phyloP scores from a whole-genome alignment of 2,797 vertebrate species.

The Alcedo quadribrachys region DNA sequence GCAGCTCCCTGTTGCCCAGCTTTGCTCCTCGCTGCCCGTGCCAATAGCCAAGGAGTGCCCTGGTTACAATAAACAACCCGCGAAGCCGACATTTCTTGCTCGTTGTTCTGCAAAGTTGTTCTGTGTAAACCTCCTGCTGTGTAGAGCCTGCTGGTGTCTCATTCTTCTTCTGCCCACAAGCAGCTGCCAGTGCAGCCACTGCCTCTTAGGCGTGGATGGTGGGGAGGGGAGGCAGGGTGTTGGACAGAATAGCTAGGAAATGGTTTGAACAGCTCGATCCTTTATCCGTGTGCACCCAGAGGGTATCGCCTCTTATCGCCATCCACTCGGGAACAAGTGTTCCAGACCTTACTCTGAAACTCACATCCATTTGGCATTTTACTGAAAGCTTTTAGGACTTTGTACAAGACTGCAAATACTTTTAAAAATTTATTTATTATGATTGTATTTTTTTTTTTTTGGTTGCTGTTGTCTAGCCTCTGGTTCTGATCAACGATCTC shows the following conservation, averaged over 20 bases:
- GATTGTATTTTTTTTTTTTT: background rate
- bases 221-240: conserved; percentile 17
- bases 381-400: conserved; percentile 22
- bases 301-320: background rate
- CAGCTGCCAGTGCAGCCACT: conserved; percentile 52
- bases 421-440: background rate
- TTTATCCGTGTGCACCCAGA: background rate
- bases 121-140: conserved; percentile 64
- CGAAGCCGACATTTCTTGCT: conserved; percentile 60
- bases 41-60: conserved; percentile 52
- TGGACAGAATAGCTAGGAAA: background rate
- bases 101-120: conserved; percentile 64
- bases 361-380: conserved; percentile 34
- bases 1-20: conserved; percentile 52
- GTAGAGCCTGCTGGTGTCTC: conserved; percentile 65
- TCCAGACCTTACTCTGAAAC: conserved; percentile 21
- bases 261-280: background rate
- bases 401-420: conserved; percentile 6
- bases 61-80: conserved; percentile 58
- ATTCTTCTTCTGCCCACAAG: conserved; percentile 68
- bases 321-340: conserved; percentile 33
- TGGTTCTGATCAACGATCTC: conserved; percentile 15
- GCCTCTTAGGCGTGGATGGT: conserved; percentile 1
- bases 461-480: background rate
- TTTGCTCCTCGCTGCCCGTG: conserved; percentile 61